Conservation (phyloP, 2,888 invertebrate genomes). For the Oxycera nigricornis region DNA sequence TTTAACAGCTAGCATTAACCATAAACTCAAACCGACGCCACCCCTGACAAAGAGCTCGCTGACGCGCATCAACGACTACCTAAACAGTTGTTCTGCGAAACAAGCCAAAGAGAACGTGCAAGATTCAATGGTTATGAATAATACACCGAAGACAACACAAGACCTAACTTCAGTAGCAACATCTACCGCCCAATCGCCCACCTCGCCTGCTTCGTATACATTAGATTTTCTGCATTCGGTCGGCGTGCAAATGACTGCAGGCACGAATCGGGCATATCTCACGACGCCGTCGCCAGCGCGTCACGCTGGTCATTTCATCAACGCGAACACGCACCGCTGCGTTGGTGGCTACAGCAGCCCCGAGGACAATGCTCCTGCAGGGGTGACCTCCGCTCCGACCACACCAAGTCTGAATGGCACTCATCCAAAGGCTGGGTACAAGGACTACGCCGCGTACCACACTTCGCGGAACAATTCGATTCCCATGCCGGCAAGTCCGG, state of each 20-base stretch:
- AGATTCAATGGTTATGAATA: slow-evolving; percentile 40
- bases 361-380: neutral
- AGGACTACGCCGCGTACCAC: slow-evolving; percentile 8
- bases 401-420: slow-evolving; percentile 6
- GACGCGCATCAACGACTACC: neutral
- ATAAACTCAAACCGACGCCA: slow-evolving; percentile 17
- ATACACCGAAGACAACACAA: slow-evolving; percentile 34
- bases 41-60: neutral
- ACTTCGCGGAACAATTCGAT: neutral
- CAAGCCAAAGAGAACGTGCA: slow-evolving; percentile 3
- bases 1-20: neutral
- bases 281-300: slow-evolving; percentile 38
- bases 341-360: neutral
- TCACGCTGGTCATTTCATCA: neutral
- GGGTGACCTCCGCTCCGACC: neutral
- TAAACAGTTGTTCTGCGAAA: slow-evolving; percentile 5
- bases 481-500: neutral
- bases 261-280: slow-evolving; percentile 41
- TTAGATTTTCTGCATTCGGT: slow-evolving; percentile 56
- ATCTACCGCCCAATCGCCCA: slow-evolving; percentile 43
- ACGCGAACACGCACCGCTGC: neutral
- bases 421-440: neutral
- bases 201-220: slow-evolving; percentile 51
- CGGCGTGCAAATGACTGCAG: slow-evolving; percentile 54
- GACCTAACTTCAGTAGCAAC: slow-evolving; percentile 12